phyloP scores from a whole-genome alignment of 2,113 vertebrate genomes.

The Peromyscus californicus region DNA sequence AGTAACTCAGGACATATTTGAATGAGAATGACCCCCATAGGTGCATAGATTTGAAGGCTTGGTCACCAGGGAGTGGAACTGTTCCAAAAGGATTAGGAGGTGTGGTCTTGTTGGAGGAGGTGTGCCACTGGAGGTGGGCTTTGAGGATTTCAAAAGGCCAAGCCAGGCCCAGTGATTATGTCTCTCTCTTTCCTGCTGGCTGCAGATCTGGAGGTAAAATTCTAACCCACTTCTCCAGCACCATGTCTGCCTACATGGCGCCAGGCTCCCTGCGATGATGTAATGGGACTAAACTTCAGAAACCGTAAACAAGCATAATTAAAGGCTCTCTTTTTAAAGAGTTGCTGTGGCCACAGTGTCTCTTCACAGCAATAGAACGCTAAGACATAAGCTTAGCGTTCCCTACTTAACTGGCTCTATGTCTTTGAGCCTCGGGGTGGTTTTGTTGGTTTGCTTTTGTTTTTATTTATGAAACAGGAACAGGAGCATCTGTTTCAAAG shows the following conservation, averaged over 20 bases:
- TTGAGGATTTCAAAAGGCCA: not conserved
- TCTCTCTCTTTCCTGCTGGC: not conserved
- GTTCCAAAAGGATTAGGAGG: not conserved
- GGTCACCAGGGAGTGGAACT: not conserved
- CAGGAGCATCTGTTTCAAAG: not conserved
- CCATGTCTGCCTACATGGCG: not conserved
- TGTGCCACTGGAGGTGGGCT: not conserved
- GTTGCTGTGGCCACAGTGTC: not conserved
- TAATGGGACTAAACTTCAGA: not conserved
- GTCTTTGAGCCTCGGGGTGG: not conserved
- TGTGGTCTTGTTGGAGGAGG: not conserved
- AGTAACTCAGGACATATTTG: not conserved
- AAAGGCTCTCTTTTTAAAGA: not conserved
- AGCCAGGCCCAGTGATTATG: not conserved
- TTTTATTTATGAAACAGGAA: not conserved
- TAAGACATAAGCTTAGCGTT: not conserved
- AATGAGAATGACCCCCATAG: not conserved
- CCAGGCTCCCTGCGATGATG: not conserved
- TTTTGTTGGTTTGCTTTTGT: not conserved
- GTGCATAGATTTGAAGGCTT: not conserved
- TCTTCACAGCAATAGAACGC: not conserved
- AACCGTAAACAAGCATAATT: not conserved
- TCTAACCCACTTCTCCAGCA: not conserved
- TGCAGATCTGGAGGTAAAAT: not conserved
- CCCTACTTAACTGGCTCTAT: not conserved